Conservation (phyloP, 2,888 invertebrate genomes). For the Silvanus unidentatus region DNA sequence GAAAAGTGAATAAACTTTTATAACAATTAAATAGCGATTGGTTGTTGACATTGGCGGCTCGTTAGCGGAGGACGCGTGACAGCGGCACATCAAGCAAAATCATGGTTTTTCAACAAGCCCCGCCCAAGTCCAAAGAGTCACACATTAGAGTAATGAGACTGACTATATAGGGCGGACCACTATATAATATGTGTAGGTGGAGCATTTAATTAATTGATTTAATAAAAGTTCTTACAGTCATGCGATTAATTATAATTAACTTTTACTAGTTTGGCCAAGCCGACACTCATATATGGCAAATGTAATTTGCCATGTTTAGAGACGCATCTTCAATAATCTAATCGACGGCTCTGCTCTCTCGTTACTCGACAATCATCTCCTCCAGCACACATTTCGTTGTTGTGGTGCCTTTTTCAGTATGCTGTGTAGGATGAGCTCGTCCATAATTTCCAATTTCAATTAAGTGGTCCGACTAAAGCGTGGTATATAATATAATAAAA, state of each 20-base stretch:
- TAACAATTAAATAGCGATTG: conserved; percentile 33
- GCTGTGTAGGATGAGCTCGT: no score
- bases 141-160: conserved; percentile 39
- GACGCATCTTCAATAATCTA: no score
- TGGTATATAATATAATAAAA: conserved; percentile 40
- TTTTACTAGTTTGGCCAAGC: no score
- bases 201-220: conserved; percentile 37
- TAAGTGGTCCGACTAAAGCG: conserved; percentile 34
- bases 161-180: conserved; percentile 27
- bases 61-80: conserved; percentile 31
- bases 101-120: conserved; percentile 20
- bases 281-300: no score
- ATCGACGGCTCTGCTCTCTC: no score
- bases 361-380: no score
- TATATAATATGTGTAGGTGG: conserved; percentile 31
- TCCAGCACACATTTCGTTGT: no score
- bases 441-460: conserved; percentile 44
- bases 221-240: conserved; percentile 21
- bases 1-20: conserved; percentile 19
- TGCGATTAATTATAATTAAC: no score
- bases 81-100: conserved; percentile 32
- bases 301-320: no score
- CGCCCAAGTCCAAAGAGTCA: conserved; percentile 34
- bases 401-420: no score
- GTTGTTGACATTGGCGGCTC: conserved; percentile 29